Base-by-base conservation (phyloP, 2,888 invertebrate genomes). In the Chymomyza fuscimana region DNA sequence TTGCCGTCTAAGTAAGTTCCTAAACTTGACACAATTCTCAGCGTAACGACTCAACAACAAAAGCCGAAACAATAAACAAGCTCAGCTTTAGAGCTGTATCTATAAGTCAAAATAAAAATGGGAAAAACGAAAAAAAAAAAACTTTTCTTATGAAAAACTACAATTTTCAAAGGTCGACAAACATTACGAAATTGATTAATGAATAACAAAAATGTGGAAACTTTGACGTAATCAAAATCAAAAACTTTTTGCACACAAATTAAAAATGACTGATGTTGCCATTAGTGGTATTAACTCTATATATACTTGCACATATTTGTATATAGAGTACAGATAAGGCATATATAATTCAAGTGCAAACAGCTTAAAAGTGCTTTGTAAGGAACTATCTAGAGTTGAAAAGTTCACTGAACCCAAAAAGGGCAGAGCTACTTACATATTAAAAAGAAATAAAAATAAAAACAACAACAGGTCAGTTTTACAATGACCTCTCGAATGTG, bases 11-110 rank as follows among this genome's bases (percentile, higher is more conserved):
- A 82, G 86, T 80, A 73, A 79, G 80, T 77, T 86, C 80, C 87
- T 83, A 76, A 52, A 81, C 85, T 86, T 86, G 85, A 86, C 85
- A 87, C 66, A 87, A 87, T 86, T 86, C 85, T 69, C 85, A 83
- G 70, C 59, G 19, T 6, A 15, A n/a, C 81, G 74, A 76, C 72
- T 72, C 56, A 66, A 40, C 19, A 65, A 62, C 58, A 54, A 40
- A 5, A 63, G 16, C 25, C 66, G 69, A 52, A 6, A 12, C 22
- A 16, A 1, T 22, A 5, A 56, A 10, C 19, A 71, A 67, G 40
- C 63, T 40, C 51, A 62, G 58, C 19, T 46, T 62, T 16, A 12
- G 2, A 46, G 12, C 12, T 46, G 4, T 46, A 46, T 46, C 40
- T 12, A 12, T 46, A 46, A 46, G 40, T 12, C 4, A 46, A 9